Conservation (phyloP, 1,140 invertebrate species). For the Spodoptera litura region DNA sequence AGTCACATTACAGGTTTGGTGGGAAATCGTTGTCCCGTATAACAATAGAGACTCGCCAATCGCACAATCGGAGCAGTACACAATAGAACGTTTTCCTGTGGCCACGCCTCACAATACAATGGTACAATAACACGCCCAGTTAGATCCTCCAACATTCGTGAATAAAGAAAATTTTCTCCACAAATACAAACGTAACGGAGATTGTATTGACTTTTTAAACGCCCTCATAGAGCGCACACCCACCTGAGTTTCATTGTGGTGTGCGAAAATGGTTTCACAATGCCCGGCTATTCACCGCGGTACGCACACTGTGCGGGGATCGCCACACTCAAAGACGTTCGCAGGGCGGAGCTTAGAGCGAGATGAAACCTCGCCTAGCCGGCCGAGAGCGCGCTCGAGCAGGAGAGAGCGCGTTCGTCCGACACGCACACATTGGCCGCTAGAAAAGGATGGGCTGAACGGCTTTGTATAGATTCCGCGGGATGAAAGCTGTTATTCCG, state of each 20-base stretch:
- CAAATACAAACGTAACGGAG: conserved; percentile 76
- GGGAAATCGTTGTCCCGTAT: conserved; percentile 66
- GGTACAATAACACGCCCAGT: conserved; percentile 74
- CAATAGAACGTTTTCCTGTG: conserved; percentile 77
- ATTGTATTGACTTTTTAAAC: conserved; percentile 86
- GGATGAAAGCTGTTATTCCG: conserved; percentile 74
- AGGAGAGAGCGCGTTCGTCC: conserved; percentile 59
- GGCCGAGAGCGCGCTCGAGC: conserved; percentile 57
- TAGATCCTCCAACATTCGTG: conserved; percentile 52
- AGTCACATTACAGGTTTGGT: conserved; percentile 66
- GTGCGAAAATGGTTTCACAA: conserved; percentile 76
- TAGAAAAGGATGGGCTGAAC: conserved; percentile 78
- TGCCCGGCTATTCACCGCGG: conserved; percentile 66
- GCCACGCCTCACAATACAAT: conserved; percentile 80
- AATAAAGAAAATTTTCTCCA: conserved; percentile 83
- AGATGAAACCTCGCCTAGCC: conserved; percentile 70
- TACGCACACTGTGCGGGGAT: conserved; percentile 71
- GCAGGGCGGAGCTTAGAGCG: conserved; percentile 80
- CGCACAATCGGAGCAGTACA: conserved; percentile 64
- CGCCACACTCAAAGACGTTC: conserved; percentile 64
- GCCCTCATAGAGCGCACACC: conserved; percentile 81
- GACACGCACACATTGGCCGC: conserved; percentile 74
- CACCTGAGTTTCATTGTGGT: conserved; percentile 79
- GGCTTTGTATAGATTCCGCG: conserved; percentile 83
- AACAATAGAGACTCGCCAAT: conserved; percentile 80